Evolutionary conservation across 2,113 vertebrate species (phyloP), one percentile per base, ranked within the genome.

Genomic region (Chaetodon trifascialis): DNA sequence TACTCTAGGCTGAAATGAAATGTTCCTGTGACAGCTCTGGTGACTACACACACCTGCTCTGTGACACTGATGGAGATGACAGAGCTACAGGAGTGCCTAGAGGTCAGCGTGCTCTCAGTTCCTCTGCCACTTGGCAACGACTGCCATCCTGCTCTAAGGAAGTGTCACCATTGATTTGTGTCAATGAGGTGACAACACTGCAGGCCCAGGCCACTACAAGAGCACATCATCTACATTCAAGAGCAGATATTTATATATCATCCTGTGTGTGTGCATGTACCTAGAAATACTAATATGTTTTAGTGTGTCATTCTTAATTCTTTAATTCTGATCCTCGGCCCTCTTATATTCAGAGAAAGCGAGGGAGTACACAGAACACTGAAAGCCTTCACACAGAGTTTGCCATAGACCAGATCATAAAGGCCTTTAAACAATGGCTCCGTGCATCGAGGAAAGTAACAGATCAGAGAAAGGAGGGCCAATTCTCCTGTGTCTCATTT

Each of bases 91-190:
- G 85, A 86, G 25, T 71, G 79, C 86, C 89, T 80, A 44, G 56
- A 83, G 88, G 82, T 91, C 89, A 69, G 65, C 15, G 72, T 23
- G 63, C 85, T 87, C 76, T 77, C 71, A 75, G 80, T 79, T 62
- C 66, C 62, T 73, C 84, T 74, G 59, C 83, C 85, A 78, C 86
- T 88, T 83, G 83, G 73, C 73, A 73, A 85, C 74, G 77, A 82
- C 85, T 76, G 69, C 70, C 74, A 19, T 86, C 68, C 83, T 34
- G 88, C 89, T 94, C 79, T 52, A 67, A 91, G 91, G 91, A 93
- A 79, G 82, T 92, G 93, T 93, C 92, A 84, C 70, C 55, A 88
- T 90, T 63, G 80, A 90, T 94, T 91, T 90, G 86, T 79, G 86
- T 88, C 85, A 82, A 36, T 62, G 85, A 85, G 82, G 80, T 71